Evolutionary conservation across 2,113 vertebrate genomes (phyloP), one percentile per base, ranked within the genome.

Genomic region (Misgurnus mizolepis): DNA sequence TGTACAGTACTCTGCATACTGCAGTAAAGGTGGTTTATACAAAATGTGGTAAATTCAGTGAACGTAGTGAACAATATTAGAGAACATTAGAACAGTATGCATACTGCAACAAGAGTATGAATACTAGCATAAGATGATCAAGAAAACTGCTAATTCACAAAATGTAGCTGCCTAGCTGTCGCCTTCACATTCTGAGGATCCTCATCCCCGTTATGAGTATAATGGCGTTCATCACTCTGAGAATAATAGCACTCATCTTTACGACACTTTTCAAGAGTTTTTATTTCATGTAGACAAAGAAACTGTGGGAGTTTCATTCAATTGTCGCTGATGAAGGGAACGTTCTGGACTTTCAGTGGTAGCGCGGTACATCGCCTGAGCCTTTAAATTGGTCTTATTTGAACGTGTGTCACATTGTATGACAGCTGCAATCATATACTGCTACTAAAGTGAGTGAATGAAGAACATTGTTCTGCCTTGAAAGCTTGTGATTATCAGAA

Each of bases 401-500:
- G 34, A 72, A 65, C n/a, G 7, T 1, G 7, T 1, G 3, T 73
- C 68, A 80, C n/a, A 27, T 64, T 50, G 68, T 65, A 27, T 53
- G 78, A 72, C 34, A 66, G 68, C 68, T 64, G 56, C 78, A 80
- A 72, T 72, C 78, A 65, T 71, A 60, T 53, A 47, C 12, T 27
- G 45, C 68, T 66, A 61, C 22, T 4, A 67, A 69, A 79, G 15
- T 50, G 22, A 67, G 49, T 80, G 40, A 71, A 82, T 75, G 45
- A 83, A 62, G 77, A 49, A 61, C 67, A 67, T 47, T 43, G 70
- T 76, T 74, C 67, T 40, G 49, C 68, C 79, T 85, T 78, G 22
- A 71, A 82, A 82, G 79, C 62, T n/a, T 14, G 39, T 40, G 80
- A 87, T 83, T 86, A 85, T 55, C 79, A 53, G 55, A 76, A 88